These are phyloP conservation scores for crab-eating macaque (Macaca fascicularis) DNA, from an alignment of 2,113 vertebrate species.

Conservation along the genomic window T2T-MFA8v1.1 NC_088394.1:23727001-23727500, in stretches of 20 bases:
- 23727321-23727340: background rate
- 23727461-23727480: background rate
- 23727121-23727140: too few relatives aligned
- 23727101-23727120: background rate
- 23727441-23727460: background rate
- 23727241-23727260: background rate
- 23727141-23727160: accelerated
- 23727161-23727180: too few relatives aligned
- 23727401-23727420: background rate
- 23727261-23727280: background rate
- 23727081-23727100: background rate
- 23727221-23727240: background rate
- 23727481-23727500: too few relatives aligned
- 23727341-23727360: background rate
- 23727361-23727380: background rate
- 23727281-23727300: background rate
- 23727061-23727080: background rate
- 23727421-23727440: background rate
- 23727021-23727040: background rate
- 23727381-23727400: background rate
- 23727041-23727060: background rate
- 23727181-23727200: background rate
- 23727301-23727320: background rate
- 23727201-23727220: background rate
- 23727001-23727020: background rate